Conservation (phyloP, 1,140 invertebrate genomes). For the Bombus pascuorum region DNA sequence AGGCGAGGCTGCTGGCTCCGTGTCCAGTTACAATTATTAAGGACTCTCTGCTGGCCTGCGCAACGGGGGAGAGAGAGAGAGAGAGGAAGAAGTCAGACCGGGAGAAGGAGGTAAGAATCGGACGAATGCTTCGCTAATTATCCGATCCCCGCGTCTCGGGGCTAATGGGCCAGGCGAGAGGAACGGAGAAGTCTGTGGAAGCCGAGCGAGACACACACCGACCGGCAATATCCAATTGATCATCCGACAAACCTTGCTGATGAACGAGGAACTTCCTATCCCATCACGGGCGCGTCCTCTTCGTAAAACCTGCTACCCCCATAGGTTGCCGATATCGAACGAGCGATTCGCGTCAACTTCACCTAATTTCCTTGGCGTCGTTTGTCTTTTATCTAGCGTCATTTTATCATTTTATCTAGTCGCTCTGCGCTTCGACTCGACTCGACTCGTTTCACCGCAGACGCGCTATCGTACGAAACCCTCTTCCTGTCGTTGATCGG, state of each 20-base stretch:
- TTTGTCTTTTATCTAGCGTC: neutral
- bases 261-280: constrained; percentile 74
- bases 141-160: constrained; percentile 77
- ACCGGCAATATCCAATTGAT: constrained; percentile 79
- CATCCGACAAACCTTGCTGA: constrained; percentile 76
- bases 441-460: neutral
- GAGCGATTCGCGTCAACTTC: neutral
- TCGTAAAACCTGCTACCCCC: constrained; percentile 45
- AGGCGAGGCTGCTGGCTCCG: constrained; percentile 82
- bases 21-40: constrained; percentile 84
- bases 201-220: constrained; percentile 59
- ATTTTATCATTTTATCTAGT: too few relatives aligned
- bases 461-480: neutral
- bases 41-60: constrained; percentile 69
- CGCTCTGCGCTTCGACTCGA: too few relatives aligned
- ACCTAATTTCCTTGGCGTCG: neutral
- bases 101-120: constrained; percentile 71
- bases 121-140: constrained; percentile 78
- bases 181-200: constrained; percentile 28
- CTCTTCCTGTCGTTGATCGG: neutral
- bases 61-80: constrained; percentile 26
- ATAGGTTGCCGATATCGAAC: constrained; percentile 17
- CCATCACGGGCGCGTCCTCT: constrained; percentile 47
- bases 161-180: constrained; percentile 72
- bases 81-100: constrained; percentile 56